Evolutionary conservation across 2,113 vertebrate species (phyloP), one percentile per base, ranked within the genome.

Genomic region (Campylomormyrus numenius): DNA sequence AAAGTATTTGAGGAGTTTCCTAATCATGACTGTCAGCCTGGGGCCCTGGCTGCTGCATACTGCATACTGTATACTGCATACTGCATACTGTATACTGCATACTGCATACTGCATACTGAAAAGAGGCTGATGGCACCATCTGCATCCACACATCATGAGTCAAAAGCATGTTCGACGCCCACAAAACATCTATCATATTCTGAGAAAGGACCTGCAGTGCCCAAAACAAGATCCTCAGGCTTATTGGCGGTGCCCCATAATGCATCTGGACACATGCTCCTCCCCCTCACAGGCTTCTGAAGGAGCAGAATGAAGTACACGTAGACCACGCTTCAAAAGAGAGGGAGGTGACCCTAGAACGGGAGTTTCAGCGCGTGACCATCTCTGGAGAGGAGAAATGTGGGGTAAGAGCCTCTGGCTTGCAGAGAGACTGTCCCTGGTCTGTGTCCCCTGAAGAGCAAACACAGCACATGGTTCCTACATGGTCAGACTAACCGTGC

Each of bases 361-460:
- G 94, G 62, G 98, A 99, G 91, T 99, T 98, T 93, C 97, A 98
- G 93, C 94, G 98, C 52, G 98, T 99, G 90, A 91, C 95, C 92
- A 99, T 99, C 93, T 97, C 98, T 0, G 98, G 98, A 91, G 98
- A 99, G 93, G 98, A 99, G 92, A 97, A 98, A 88, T 99, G 98
- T 86, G 98, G 98, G 95, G 98, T 99, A 94, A 96, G 96, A 90
- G 74, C 5, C 5, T 84, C 48, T 42, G 27, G 17, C 11, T 80
- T 35, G 83, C 46, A 49, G 83, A 49, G 46, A 49, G 42, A 45
- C 7, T 66, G n/a, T 10, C 62, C n/a, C n/a, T 31, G 27, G n/a
- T 31, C 83, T 15, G 24, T n/a, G 45, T 48, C 46, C 83, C 1
- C 46, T 49, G 42, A 85, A 46, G 42, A 49, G 5, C 62, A 70